Conservation (phyloP, 1,140 invertebrate genomes). For the Globodera ellingtonae region DNA sequence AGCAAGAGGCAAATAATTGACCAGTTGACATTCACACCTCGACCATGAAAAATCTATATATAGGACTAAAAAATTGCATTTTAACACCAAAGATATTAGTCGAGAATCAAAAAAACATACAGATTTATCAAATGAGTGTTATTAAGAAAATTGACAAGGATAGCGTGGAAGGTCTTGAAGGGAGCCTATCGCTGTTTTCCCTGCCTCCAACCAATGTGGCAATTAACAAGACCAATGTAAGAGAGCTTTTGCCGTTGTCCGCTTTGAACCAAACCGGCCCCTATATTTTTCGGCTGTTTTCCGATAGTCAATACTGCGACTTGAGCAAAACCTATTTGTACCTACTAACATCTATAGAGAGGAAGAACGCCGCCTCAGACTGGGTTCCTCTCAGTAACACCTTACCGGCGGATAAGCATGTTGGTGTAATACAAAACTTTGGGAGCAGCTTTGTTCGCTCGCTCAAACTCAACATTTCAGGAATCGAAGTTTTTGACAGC, state of each 20-base stretch:
- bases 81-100: too few species aligned
- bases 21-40: background rate
- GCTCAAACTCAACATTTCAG: background rate
- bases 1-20: background rate
- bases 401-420: background rate
- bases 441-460: background rate
- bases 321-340: background rate
- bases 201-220: constrained; percentile 7
- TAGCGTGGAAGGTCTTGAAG: constrained; percentile 15
- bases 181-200: background rate
- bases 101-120: background rate
- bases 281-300: background rate
- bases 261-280: constrained; percentile 4
- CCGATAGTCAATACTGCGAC: background rate
- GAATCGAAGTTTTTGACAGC: background rate
- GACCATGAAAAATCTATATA: constrained; percentile 4
- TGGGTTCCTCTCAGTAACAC: background rate
- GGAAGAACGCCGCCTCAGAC: background rate
- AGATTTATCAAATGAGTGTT: background rate
- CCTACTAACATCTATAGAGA: background rate
- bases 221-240: background rate
- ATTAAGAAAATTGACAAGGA: constrained; percentile 22
- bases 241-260: background rate
- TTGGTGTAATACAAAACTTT: background rate
- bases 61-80: background rate